Evolutionary conservation across 2,888 invertebrate genomes (phyloP).

Genomic region (Gnatocerus cornutus): DNA sequence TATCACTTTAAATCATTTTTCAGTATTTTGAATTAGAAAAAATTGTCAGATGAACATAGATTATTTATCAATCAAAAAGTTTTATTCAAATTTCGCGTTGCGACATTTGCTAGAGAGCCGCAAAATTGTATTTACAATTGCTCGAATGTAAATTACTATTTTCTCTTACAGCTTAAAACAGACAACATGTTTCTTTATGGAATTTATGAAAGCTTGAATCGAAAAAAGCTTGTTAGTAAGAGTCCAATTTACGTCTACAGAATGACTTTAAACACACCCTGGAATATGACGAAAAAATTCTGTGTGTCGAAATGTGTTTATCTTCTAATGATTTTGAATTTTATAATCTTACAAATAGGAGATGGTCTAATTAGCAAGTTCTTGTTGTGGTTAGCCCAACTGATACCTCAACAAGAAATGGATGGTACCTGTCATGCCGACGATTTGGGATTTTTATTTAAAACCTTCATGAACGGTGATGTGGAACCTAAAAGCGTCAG

Average conservation of each 20-base stretch:
- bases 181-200: conserved; percentile 8
- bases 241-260: conserved; percentile 1
- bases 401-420: neutral
- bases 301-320: neutral
- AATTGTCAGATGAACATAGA: no score
- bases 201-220: neutral
- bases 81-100: no score
- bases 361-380: neutral
- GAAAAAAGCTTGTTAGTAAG: neutral
- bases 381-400: neutral
- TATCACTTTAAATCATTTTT: no score
- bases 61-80: no score
- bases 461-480: conserved; percentile 50
- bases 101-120: no score
- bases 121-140: no score
- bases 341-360: neutral
- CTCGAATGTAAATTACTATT: neutral
- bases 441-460: conserved; percentile 60
- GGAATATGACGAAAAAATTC: neutral
- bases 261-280: neutral
- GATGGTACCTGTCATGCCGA: conserved; percentile 57
- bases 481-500: conserved; percentile 57
- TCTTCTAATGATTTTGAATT: conserved; percentile 17
- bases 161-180: neutral
- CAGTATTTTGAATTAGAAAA: no score